Percentiles rank a stretch among this genome's conserved stretches.
phyloP scores from a whole-genome alignment of 1,140 invertebrate species.

The Vollenhovia emeryi region DNA sequence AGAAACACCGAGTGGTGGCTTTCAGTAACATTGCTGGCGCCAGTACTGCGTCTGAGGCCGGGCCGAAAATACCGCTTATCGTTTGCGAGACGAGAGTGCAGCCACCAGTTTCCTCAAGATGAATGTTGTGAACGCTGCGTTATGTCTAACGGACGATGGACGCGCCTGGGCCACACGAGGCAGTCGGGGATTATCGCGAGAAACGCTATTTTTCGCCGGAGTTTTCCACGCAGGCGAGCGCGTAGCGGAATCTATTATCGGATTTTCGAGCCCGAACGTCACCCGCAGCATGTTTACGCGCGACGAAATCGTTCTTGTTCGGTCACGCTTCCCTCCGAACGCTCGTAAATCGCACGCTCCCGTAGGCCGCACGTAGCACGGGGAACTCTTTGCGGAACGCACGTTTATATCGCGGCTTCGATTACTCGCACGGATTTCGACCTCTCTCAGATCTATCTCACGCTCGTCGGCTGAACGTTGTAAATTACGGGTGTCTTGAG shows the following conservation, averaged over 20 bases:
- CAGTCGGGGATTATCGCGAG: background rate
- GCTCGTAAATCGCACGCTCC: constrained; percentile 54
- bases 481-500: background rate
- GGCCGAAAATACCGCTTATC: background rate
- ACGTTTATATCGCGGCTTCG: constrained; percentile 33
- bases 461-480: background rate
- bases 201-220: background rate
- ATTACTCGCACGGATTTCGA: constrained; percentile 12
- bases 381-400: constrained; percentile 20
- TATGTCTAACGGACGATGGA: background rate
- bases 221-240: constrained; percentile 1
- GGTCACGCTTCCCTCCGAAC: constrained; percentile 55
- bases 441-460: background rate
- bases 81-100: background rate
- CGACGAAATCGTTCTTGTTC: constrained; percentile 32
- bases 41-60: background rate
- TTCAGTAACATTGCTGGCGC: background rate
- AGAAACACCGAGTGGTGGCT: background rate
- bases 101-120: background rate
- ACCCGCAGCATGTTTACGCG: constrained; percentile 12
- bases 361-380: constrained; percentile 22
- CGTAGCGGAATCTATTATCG: constrained; percentile 52
- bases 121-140: background rate
- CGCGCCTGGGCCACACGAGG: background rate
- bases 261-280: constrained; percentile 26